Evolutionary conservation across 2,113 vertebrate species (phyloP).

Genomic region (Ctenomys sociabilis): DNA sequence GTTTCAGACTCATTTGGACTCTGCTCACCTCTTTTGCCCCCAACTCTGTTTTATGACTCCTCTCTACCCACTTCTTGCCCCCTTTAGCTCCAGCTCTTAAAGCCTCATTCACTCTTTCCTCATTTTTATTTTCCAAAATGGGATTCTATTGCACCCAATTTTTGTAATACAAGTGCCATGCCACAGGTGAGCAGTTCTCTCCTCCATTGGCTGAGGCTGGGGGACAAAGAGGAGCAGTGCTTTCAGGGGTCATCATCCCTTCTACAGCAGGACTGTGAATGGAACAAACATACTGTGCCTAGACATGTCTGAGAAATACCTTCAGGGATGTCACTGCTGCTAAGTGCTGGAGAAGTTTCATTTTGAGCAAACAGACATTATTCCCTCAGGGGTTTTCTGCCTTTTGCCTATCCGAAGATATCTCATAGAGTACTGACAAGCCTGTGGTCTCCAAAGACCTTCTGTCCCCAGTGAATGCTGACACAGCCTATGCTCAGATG

Average conservation of each 20-base stretch:
- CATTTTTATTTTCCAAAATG: background rate
- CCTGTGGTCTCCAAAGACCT: background rate
- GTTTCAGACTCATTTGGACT: background rate
- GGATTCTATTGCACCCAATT: background rate
- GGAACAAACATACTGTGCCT: background rate
- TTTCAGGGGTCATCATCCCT: background rate
- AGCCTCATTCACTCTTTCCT: background rate
- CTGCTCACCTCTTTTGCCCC: background rate
- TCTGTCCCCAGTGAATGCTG: background rate
- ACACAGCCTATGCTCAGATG: background rate
- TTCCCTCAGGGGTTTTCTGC: background rate
- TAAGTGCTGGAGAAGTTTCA: background rate
- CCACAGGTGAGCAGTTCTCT: background rate
- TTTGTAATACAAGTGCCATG: background rate
- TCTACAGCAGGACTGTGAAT: background rate
- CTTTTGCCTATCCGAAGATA: background rate
- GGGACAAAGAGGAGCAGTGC: background rate
- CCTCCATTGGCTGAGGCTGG: background rate
- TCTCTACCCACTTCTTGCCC: background rate
- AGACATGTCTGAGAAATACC: background rate
- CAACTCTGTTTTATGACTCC: background rate
- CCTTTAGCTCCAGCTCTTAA: background rate
- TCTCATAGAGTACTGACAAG: background rate
- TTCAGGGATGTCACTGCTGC: background rate
- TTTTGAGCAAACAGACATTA: background rate